Conservation (phyloP, 2,113 vertebrate species). For the Dryoscopus gambensis region DNA sequence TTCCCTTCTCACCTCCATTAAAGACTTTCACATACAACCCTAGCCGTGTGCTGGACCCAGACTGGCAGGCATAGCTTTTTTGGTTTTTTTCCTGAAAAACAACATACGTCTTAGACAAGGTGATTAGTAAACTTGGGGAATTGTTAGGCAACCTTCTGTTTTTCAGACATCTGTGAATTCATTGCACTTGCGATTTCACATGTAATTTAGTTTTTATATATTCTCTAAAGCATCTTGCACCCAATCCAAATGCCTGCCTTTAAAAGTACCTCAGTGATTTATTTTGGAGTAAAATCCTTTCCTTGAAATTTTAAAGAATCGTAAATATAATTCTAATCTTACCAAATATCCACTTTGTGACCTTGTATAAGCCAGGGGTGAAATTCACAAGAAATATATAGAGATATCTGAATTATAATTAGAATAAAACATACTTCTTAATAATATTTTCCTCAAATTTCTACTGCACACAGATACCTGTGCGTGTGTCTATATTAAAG, state of each 20-base stretch:
- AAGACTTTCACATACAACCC: background rate
- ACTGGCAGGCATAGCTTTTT: background rate
- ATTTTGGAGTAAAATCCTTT: background rate
- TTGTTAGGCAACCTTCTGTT: background rate
- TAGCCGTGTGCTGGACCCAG: background rate
- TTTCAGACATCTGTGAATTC: background rate
- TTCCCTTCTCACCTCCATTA: background rate
- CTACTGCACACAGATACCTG: background rate
- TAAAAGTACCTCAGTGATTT: background rate
- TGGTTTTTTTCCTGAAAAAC: background rate
- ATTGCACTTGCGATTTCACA: background rate
- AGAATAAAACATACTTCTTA: background rate
- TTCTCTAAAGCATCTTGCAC: background rate
- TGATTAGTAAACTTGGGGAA: background rate
- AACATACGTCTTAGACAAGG: background rate
- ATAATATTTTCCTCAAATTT: background rate
- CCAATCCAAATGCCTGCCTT: background rate
- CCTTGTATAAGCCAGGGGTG: background rate
- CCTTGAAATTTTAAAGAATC: background rate
- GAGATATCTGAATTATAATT: background rate
- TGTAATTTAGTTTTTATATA: background rate
- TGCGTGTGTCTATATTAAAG: background rate
- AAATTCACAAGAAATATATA: background rate
- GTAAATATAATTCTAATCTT: conserved; percentile 1
- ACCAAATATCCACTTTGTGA: background rate